Base-by-base conservation (phyloP, 1,140 invertebrate genomes). In the Probaryconus sp. region DNA sequence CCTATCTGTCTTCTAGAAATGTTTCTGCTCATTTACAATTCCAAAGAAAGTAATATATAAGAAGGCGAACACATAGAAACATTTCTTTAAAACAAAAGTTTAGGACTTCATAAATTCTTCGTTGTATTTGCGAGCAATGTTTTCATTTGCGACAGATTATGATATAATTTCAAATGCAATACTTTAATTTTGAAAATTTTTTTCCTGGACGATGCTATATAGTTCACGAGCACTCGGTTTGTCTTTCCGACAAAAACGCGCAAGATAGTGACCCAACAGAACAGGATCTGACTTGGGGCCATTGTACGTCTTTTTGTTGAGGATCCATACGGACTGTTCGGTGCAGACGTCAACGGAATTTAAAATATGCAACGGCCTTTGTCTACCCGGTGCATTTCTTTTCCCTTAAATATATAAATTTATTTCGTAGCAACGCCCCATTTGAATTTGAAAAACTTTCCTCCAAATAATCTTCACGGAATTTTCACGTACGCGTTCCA, bases 341-440 rank as follows among this genome's bases (percentile, higher is more conserved):
- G 74, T 78, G 74, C 77, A 79, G 83, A 80, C 80, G 79, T 81
- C 81, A 80, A 75, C 82, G 80, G 85, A 87, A 87, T 87, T 79
- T 81, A 82, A 85, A 86, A 87, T 86, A 88, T 87, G 83, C 84
- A 83, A 79, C 77, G 67, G 17, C 55, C 21, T 64, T 75, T 75
- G 71, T 64, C 63, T 74, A 28, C 13, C 42, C 26, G 13, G 35
- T 48, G 55, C 53, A 71, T 65, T 73, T 69, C 58, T 69, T 67
- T 60, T 68, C 64, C 53, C 38, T 3, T n/a, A 37, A 33, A 68
- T 43, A 14, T 51, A 50, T 9, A 48, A 42, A 56, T 50, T 61
- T 50, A 35, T 51, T 73, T 51, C 14, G 16, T 61, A 5, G 42
- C 20, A 2, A 75, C 53, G 9, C 38, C 4, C 6, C 14, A 11